A percentile compares a stretch with the other conserved stretches of the same genome.
Conservation (phyloP, 2,797 vertebrate genomes). For the Sibirionetta formosa region DNA sequence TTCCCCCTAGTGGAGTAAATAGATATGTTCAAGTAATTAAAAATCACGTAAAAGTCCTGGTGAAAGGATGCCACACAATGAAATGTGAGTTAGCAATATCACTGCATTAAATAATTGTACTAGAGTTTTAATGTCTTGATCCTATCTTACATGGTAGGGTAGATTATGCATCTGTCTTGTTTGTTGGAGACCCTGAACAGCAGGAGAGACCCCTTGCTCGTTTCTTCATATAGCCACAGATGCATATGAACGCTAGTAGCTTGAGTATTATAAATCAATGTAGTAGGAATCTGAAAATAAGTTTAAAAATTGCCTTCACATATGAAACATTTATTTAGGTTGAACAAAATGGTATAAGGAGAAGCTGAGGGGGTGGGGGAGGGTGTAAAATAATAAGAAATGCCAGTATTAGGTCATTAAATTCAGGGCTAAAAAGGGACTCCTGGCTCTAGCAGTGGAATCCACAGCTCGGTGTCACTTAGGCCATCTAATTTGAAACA, state of each 20-base stretch:
- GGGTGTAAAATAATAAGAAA: background rate
- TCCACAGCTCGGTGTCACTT: background rate
- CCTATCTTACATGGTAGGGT: background rate
- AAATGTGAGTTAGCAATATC: background rate
- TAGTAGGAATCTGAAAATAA: constrained; percentile 24
- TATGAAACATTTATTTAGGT: constrained; percentile 61
- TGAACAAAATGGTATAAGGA: constrained; percentile 6
- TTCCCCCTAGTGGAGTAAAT: constrained; percentile 17
- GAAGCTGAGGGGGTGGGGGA: background rate
- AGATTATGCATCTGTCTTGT: background rate
- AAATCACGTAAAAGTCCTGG: background rate
- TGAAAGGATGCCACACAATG: background rate
- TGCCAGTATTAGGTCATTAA: background rate
- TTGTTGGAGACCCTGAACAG: constrained; percentile 18
- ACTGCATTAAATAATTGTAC: background rate
- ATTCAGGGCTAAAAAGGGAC: background rate
- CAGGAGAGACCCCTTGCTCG: constrained; percentile 49
- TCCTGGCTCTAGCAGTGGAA: background rate
- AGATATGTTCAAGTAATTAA: background rate
- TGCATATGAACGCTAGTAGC: background rate
- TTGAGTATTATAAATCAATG: background rate
- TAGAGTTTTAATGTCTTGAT: background rate
- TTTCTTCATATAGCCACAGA: background rate
- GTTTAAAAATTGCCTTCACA: constrained; percentile 1
- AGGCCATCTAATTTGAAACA: background rate